Percentiles rank a stretch among this genome's conserved stretches.
phyloP scores from a whole-genome alignment of 2,113 vertebrate genomes.

The Arizona elegans region DNA sequence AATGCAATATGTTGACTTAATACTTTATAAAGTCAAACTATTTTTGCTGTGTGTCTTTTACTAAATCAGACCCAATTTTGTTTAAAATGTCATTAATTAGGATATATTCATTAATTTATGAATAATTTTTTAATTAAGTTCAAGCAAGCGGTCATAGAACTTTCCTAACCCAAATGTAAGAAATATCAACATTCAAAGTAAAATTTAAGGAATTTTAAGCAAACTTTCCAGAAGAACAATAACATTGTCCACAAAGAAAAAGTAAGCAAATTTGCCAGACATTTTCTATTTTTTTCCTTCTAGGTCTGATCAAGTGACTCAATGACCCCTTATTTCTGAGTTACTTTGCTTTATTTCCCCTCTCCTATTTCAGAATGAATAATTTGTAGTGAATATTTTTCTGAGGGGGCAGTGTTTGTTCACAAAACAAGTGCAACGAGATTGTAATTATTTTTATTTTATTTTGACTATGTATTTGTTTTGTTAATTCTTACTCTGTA shows the following conservation, averaged over 20 bases:
- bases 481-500: conserved; percentile 4
- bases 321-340: conserved; percentile 15
- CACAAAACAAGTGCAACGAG: conserved; percentile 24
- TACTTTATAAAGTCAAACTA: background rate
- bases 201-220: background rate
- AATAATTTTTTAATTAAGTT: background rate
- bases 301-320: conserved; percentile 21
- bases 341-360: background rate
- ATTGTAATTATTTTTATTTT: conserved; percentile 10
- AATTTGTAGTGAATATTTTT: conserved; percentile 30
- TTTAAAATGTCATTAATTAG: background rate
- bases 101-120: background rate
- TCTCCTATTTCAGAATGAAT: background rate
- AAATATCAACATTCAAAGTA: background rate
- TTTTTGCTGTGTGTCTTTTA: background rate
- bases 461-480: conserved; percentile 23
- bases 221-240: background rate
- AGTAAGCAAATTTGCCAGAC: conserved; percentile 27
- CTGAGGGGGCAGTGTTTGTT: background rate
- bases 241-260: background rate
- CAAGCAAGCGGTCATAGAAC: background rate
- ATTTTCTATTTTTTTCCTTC: conserved; percentile 32
- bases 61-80: background rate
- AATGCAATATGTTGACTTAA: background rate
- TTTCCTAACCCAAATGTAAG: background rate